Evolutionary conservation across 2,113 vertebrate species (phyloP).

Genomic region (Crotophaga sulcirostris): DNA sequence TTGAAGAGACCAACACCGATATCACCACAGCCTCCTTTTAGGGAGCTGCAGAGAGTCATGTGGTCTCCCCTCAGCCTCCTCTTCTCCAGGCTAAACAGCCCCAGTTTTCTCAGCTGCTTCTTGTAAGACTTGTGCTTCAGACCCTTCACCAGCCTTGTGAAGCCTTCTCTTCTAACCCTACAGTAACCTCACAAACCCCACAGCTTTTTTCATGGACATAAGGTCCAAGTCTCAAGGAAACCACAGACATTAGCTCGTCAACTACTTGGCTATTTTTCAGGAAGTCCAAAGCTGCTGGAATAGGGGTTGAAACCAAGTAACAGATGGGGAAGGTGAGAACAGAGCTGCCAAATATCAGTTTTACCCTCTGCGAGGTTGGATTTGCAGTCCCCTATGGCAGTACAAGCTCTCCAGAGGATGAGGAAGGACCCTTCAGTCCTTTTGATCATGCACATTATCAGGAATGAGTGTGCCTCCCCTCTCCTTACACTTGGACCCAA

Average conservation of each 20-base stretch:
- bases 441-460: background rate
- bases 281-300: background rate
- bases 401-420: background rate
- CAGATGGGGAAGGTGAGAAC: background rate
- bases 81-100: too few relatives aligned
- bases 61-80: too few relatives aligned
- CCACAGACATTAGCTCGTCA: background rate
- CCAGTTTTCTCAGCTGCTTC: too few relatives aligned
- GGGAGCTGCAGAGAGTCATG: too few relatives aligned
- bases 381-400: rapidly evolving
- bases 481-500: background rate
- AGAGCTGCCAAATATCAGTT: background rate
- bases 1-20: too few relatives aligned
- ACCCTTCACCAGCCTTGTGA: too few relatives aligned
- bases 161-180: background rate
- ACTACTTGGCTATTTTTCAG: background rate
- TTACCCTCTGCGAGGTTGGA: background rate
- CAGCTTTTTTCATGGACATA: background rate
- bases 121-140: too few relatives aligned
- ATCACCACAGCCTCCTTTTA: too few relatives aligned
- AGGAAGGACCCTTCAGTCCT: background rate
- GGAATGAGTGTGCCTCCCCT: background rate
- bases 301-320: background rate
- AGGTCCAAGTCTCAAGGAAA: background rate
- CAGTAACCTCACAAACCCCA: background rate